Evolutionary conservation across 2,888 invertebrate genomes (phyloP).

Genomic region (Pasiphila rectangulata): DNA sequence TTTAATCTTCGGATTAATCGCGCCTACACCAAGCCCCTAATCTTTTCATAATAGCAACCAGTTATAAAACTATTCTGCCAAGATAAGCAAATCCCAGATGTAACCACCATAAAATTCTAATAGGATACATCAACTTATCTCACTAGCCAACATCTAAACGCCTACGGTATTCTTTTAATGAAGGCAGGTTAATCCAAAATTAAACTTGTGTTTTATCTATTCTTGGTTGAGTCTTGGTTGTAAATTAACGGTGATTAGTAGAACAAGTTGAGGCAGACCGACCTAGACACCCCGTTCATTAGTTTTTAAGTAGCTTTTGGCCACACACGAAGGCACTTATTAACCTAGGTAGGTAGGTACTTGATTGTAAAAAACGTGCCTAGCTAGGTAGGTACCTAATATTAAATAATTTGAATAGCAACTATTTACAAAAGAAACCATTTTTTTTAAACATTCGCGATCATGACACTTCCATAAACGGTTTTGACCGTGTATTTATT

Average conservation of each 20-base stretch:
- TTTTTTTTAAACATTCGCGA: too few species aligned
- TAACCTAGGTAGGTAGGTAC: too few species aligned
- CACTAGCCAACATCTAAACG: too few species aligned
- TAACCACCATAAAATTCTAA: constrained; percentile 37
- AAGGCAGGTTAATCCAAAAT: constrained; percentile 55
- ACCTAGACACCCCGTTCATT: too few species aligned
- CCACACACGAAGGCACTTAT: constrained; percentile 71
- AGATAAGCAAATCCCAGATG: constrained; percentile 37
- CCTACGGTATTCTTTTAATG: constrained; percentile 46
- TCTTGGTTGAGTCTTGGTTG: constrained; percentile 46
- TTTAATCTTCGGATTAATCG: constrained; percentile 6
- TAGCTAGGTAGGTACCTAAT: too few species aligned
- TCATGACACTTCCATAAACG: too few species aligned
- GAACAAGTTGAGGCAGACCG: constrained; percentile 51
- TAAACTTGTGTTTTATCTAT: constrained; percentile 53
- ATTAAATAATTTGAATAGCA: too few species aligned
- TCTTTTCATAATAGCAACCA: constrained; percentile 13
- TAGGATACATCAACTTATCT: constrained; percentile 34
- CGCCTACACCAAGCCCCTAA: constrained; percentile 8
- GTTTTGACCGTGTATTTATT: too few species aligned
- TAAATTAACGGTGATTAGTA: constrained; percentile 54
- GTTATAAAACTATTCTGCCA: constrained; percentile 8
- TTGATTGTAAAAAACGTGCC: too few species aligned
- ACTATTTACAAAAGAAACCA: too few species aligned
- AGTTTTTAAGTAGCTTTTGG: constrained; percentile 44